A percentile compares a stretch with the other conserved stretches of the same genome.
phyloP scores from a whole-genome alignment of 2,797 vertebrate species.

The Sandelia bainsii region DNA sequence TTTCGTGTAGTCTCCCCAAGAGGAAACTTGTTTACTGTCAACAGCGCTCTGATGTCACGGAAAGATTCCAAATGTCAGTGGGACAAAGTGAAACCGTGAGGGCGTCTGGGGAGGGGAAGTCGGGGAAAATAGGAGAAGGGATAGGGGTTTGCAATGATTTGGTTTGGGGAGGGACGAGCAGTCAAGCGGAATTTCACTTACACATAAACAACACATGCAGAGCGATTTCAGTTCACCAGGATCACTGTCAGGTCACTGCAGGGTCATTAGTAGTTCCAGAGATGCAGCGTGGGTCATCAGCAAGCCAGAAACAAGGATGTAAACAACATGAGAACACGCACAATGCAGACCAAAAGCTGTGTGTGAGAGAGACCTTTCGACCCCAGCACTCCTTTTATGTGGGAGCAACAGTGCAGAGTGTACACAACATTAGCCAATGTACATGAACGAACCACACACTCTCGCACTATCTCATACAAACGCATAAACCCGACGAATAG shows the following conservation, averaged over 20 bases:
- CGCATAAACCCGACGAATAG: neutral
- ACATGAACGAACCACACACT: constrained; percentile 25
- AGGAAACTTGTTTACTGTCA: constrained; percentile 82
- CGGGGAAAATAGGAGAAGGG: constrained; percentile 47
- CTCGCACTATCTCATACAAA: constrained; percentile 1
- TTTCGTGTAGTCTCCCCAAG: constrained; percentile 65
- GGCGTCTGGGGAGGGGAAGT: constrained; percentile 44
- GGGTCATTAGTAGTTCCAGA: constrained; percentile 34
- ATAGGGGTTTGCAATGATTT: constrained; percentile 15
- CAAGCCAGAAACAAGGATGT: constrained; percentile 51
- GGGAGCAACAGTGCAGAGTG: constrained; percentile 41
- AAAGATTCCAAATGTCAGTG: constrained; percentile 74
- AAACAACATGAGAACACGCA: constrained; percentile 55
- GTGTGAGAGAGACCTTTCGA: constrained; percentile 27
- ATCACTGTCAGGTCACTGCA: constrained; percentile 34
- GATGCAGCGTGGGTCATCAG: constrained; percentile 25
- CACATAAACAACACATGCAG: constrained; percentile 46
- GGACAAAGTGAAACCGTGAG: constrained; percentile 42
- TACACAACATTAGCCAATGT: constrained; percentile 31
- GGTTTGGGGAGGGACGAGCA: constrained; percentile 12
- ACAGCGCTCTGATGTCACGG: constrained; percentile 81
- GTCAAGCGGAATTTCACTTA: constrained; percentile 8
- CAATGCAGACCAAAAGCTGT: constrained; percentile 1
- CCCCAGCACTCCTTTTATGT: constrained; percentile 29
- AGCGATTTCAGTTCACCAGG: constrained; percentile 32